A percentile compares a stretch with the other conserved stretches of the same genome.
phyloP scores from a whole-genome alignment of 1,140 invertebrate species.

The Aphaenogaster ashmeadi region DNA sequence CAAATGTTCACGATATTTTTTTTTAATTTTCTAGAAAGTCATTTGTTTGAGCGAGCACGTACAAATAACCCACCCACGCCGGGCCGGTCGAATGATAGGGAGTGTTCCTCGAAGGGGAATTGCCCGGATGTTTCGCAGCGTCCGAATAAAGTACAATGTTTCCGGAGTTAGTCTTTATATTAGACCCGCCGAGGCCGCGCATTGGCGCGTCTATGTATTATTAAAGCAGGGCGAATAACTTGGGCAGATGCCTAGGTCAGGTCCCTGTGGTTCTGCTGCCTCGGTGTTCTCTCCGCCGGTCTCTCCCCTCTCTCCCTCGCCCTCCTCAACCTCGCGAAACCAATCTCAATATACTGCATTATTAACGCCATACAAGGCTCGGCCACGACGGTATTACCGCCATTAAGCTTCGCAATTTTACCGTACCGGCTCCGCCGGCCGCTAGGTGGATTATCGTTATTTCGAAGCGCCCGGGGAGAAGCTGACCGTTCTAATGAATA shows the following conservation, averaged over 20 bases:
- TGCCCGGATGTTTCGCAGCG: not conserved
- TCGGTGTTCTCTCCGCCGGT: constrained; percentile 42
- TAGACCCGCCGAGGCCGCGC: constrained; percentile 46
- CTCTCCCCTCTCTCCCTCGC: too few relatives aligned
- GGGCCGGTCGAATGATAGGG: not conserved
- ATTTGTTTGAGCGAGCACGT: not conserved
- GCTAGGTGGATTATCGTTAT: constrained; percentile 69
- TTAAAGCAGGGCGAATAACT: constrained; percentile 78
- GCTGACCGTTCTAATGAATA: constrained; percentile 25
- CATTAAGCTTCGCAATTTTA: constrained; percentile 77
- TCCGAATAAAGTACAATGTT: constrained; percentile 31
- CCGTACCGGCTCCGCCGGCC: constrained; percentile 27
- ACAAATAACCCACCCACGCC: not conserved
- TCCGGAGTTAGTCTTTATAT: constrained; percentile 66
- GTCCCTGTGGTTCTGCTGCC: constrained; percentile 75
- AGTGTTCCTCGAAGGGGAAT: not conserved
- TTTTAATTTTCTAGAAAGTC: constrained; percentile 3
- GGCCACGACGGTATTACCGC: constrained; percentile 75
- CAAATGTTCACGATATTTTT: not conserved
- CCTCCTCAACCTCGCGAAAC: constrained; percentile 72
- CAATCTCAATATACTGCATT: constrained; percentile 84
- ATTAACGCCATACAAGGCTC: constrained; percentile 80
- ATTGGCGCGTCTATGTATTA: constrained; percentile 74
- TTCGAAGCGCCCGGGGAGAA: constrained; percentile 9
- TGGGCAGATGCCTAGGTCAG: constrained; percentile 78